phyloP scores from a whole-genome alignment of 2,888 invertebrate species.

The Lasius platythorax region DNA sequence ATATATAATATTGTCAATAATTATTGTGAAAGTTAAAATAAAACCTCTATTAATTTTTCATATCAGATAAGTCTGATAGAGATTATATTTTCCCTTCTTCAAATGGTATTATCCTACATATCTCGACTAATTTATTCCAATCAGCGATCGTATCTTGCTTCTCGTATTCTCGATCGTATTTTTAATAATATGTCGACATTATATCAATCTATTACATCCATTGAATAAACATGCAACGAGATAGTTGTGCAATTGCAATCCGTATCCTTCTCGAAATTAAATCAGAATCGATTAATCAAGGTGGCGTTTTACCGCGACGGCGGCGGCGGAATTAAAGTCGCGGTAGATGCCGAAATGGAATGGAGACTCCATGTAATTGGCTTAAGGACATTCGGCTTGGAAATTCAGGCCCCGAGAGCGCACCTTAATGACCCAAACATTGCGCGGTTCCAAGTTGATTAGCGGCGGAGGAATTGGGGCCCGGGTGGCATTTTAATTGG shows the following conservation, averaged over 20 bases:
- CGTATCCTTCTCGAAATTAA: background rate
- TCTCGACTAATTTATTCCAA: background rate
- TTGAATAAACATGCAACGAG: background rate
- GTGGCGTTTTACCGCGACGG: background rate
- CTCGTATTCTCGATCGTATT: no score
- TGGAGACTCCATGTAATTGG: slow-evolving; percentile 55
- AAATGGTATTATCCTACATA: background rate
- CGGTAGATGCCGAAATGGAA: slow-evolving; percentile 35
- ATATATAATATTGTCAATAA: background rate
- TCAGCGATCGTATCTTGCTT: background rate
- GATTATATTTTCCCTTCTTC: background rate
- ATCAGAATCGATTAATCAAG: slow-evolving; percentile 46
- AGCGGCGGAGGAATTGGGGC: slow-evolving; percentile 59
- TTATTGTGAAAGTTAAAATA: background rate
- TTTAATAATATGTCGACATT: background rate
- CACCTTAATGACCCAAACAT: slow-evolving; percentile 70
- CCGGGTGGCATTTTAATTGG: slow-evolving; percentile 73
- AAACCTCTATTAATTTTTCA: background rate
- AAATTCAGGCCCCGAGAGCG: slow-evolving; percentile 51
- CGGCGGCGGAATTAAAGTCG: slow-evolving; percentile 41
- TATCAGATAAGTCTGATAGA: background rate
- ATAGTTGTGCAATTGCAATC: background rate
- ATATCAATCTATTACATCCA: background rate
- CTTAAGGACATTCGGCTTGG: slow-evolving; percentile 56
- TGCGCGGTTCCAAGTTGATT: slow-evolving; percentile 76